Evolutionary conservation across 1,140 invertebrate genomes (phyloP), one percentile per base, ranked within the genome.

Genomic region (Meloidogyne chitwoodi): DNA sequence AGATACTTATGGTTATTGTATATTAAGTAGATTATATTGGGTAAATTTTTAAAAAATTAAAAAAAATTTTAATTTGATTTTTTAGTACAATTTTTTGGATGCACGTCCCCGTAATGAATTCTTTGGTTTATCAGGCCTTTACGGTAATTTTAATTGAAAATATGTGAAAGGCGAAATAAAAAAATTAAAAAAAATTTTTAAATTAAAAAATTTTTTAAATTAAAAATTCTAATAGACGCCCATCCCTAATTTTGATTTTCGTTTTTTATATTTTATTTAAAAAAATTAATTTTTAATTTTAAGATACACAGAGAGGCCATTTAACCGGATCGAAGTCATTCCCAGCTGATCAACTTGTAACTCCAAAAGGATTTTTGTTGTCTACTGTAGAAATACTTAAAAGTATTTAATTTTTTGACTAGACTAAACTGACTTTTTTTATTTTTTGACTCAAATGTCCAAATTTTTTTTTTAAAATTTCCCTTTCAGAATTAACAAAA

Each of bases 81-180:
- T 78, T 24, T 8, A 77, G 76, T 80, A 76, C 66, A 80, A 80
- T 44, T 80, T 80, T 64, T 56, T 80, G 31, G 79, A 80, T 29
- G 80, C 72, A 12, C 56, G 79, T 34, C 79, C 79, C 24, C 61
- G 78, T 19, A 81, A 81, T 41, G 79, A 80, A 27, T 81, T 78
- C 34, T 81, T 81, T 71, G 79, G 79, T n/a, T 48, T 74, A 29
- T 34, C 44, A 62, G 75, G 75, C 27, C 12, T 62, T 26, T 64
- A 62, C n/a, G 66, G 62, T 41, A 63, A 73, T 56, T 4, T 19
- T 31, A n/a, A 22, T 14, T 29, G n/a, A 26, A 38, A 63, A 29
- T 4, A 76, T 22, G 12, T 29, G 48, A 14, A 34, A 4, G n/a
- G n/a, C n/a, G n/a, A n/a, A n/a, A n/a, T n/a, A n/a, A n/a, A n/a